Conservation (phyloP, 2,888 invertebrate species). For the Amphipyra berbera region DNA sequence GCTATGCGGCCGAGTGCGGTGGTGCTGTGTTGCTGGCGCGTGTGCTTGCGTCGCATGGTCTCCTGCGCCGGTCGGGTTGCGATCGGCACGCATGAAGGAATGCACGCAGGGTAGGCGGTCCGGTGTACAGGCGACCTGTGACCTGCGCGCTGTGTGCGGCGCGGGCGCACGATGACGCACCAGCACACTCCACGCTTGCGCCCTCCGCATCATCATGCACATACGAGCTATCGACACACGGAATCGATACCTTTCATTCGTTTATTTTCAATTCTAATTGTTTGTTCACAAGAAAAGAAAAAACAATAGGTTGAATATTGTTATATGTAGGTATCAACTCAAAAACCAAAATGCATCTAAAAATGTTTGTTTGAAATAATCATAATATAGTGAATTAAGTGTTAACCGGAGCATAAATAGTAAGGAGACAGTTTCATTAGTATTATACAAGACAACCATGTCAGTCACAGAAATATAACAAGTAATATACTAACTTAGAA, state of each 20-base stretch:
- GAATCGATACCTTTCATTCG: constrained; percentile 59
- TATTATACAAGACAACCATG: constrained; percentile 22
- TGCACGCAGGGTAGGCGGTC: constrained; percentile 80
- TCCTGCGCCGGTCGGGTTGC: constrained; percentile 48
- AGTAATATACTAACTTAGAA: constrained; percentile 51
- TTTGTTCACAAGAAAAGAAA: constrained; percentile 13
- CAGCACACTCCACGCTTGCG: constrained; percentile 50
- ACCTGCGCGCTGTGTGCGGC: constrained; percentile 65
- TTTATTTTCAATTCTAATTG: constrained; percentile 53
- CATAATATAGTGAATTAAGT: neutral
- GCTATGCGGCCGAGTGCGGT: constrained; percentile 61
- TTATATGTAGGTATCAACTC: no score
- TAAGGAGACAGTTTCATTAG: constrained; percentile 19
- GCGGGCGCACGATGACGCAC: constrained; percentile 72
- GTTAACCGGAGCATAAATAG: neutral
- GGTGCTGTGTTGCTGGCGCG: constrained; percentile 10
- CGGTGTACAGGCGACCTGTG: constrained; percentile 80
- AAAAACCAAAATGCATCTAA: neutral
- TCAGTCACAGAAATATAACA: constrained; percentile 39
- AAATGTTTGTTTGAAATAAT: neutral
- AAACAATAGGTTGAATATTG: no score
- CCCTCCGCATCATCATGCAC: constrained; percentile 29
- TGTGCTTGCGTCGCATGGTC: constrained; percentile 20
- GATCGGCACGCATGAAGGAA: constrained; percentile 66
- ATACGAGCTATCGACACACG: constrained; percentile 50